Evolutionary conservation across 2,113 vertebrate species (phyloP), one percentile per base, ranked within the genome.

Genomic region (Zeus faber): DNA sequence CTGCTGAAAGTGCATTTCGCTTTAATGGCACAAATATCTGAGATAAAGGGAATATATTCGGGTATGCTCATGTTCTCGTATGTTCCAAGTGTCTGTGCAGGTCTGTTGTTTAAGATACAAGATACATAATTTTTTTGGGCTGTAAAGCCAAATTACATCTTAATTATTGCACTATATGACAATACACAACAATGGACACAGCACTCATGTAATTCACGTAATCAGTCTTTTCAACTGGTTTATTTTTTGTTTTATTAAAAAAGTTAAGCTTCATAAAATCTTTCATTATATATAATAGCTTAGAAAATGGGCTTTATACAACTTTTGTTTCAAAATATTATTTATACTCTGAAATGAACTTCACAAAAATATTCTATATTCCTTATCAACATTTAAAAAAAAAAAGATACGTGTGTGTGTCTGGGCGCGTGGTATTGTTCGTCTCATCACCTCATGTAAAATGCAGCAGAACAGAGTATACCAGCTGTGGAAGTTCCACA

Each of bases 361-460:
- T 91, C 90, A 81, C 90, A 94, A 99, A 91, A 97, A 99, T 96
- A 95, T 91, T 93, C 86, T 91, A 70, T 88, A 71, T 83, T 83
- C 67, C 81, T 82, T 96, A 94, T 93, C 89, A 99, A 97, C 91
- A 91, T 91, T 91, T 91, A 88, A 89, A 93, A 91, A n/a, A n/a
- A n/a, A n/a, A n/a, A n/a, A n/a, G n/a, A n/a, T n/a, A n/a, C n/a
- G n/a, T n/a, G n/a, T n/a, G n/a, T n/a, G n/a, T n/a, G n/a, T n/a
- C n/a, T n/a, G n/a, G n/a, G n/a, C n/a, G n/a, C n/a, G n/a, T 49
- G 62, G 54, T 59, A 53, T 54, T 1, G 40, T 43, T 45, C 7
- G 1, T 16, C 16, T 51, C 17, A 37, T 39, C 53, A 47, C 20
- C 83, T 90, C 88, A 70, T 89, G 84, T 88, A 86, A 91, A 92